These are phyloP conservation scores for Cosmorhoe ocellata DNA, from an alignment of 2,888 invertebrate genomes.

Conservation along the genomic window DNA sequence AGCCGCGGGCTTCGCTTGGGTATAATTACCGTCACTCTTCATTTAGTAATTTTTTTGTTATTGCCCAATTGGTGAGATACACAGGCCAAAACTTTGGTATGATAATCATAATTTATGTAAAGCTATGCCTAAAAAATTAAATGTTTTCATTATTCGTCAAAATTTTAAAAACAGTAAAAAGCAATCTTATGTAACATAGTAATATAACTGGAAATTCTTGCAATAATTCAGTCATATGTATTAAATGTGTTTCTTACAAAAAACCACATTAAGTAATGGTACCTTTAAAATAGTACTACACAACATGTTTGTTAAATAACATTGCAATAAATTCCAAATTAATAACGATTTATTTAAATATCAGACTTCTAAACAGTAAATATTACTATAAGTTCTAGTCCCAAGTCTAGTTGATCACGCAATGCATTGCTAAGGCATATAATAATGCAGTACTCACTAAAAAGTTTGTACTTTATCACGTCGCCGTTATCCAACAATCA, in stretches of 20 bases:
- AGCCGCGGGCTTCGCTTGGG: too few relatives aligned
- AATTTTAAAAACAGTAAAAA: slow-evolving; percentile 1
- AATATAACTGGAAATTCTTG: neutral
- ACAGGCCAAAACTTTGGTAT: slow-evolving; percentile 7
- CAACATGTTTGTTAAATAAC: slow-evolving; percentile 8
- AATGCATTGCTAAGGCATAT: slow-evolving; percentile 8
- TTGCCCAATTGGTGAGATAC: neutral
- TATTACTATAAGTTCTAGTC: slow-evolving; percentile 8
- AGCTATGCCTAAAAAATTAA: neutral
- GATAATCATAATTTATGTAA: neutral
- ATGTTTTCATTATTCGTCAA: slow-evolving; percentile 4
- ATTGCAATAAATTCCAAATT: slow-evolving; percentile 17
- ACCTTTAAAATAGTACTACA: neutral
- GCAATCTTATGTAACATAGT: neutral
- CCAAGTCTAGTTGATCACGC: slow-evolving; percentile 8
- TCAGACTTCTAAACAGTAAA: slow-evolving; percentile 23
- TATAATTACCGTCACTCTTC: too few relatives aligned
- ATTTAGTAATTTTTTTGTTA: too few relatives aligned
- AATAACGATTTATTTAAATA: slow-evolving; percentile 20
- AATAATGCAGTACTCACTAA: neutral
- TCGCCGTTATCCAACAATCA: neutral
- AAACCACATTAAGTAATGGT: neutral
- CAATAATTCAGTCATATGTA: slow-evolving; percentile 3
- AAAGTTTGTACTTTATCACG: slow-evolving; percentile 1
- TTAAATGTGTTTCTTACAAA: too few relatives aligned